Evolutionary conservation across 2,113 vertebrate genomes (phyloP), one percentile per base, ranked within the genome.

Genomic region (Macquaria australasica): DNA sequence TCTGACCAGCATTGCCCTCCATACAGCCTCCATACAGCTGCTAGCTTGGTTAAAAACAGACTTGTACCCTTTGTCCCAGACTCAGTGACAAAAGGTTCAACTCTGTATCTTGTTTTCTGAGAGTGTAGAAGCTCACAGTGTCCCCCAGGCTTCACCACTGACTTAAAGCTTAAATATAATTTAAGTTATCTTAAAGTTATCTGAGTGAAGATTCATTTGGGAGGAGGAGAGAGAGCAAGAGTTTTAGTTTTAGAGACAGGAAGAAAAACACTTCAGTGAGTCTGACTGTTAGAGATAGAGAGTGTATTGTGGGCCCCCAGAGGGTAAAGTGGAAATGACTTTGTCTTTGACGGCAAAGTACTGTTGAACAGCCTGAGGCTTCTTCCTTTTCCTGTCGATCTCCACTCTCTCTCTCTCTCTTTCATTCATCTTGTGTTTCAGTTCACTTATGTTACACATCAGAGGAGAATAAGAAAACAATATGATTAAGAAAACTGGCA

Each of bases 281-380:
- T 76, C 77, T 89, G 89, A 77, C 83, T 83, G 71, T 37, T 77
- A 14, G 62, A 88, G 86, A 86, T 45, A 16, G 55, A 82, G 71
- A 43, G 78, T 66, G 82, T 63, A 28, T 50, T 66, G 73, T n/a
- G 55, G 75, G 55, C 76, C 82, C 4, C 84, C 79, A 82, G 82
- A 87, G 88, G 88, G 70, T 39, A 20, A 89, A 88, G 84, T 85
- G 83, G 88, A 92, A 90, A 87, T 79, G 73, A 85, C 74, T 92
- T 90, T 90, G 88, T 88, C 90, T 90, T 92, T 90, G 88, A 92
- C 88, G 87, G 88, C 86, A 85, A 85, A 85, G 84, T 84, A 63
- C 80, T 85, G 88, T 64, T 45, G 73, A 87, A 79, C 72, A 63
- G 87, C 90, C 74, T 0, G 28, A 87, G 82, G 90, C 85, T 69